These are phyloP conservation scores for Potorous gilbertii DNA, from an alignment of 2,797 vertebrate species.

Conservation along the genomic window DNA sequence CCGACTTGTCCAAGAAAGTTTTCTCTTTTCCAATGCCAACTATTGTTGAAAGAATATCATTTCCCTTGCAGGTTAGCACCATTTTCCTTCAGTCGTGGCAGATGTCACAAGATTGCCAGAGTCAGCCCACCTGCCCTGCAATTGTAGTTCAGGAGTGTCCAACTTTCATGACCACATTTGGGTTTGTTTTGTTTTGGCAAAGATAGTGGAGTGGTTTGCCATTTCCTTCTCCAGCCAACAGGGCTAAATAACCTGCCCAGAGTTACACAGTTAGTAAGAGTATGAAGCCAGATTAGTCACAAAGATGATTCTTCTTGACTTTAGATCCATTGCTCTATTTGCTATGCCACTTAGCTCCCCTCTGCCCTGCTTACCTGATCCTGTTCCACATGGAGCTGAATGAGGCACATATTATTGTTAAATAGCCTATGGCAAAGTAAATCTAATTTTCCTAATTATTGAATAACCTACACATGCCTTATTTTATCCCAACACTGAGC, in stretches of 20 bases:
- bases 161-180: background rate
- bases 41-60: background rate
- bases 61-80: background rate
- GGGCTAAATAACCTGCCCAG: background rate
- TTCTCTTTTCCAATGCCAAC: background rate
- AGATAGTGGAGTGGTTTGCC: background rate
- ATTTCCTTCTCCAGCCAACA: background rate
- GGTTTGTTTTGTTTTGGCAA: no score
- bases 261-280: background rate
- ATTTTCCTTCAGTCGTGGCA: background rate
- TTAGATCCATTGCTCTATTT: no score
- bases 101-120: background rate
- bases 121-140: background rate
- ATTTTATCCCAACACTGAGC: no score
- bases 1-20: background rate
- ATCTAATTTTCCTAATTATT: background rate
- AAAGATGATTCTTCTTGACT: background rate
- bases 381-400: background rate
- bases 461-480: no score
- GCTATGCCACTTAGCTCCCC: no score
- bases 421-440: background rate
- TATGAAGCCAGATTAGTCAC: background rate
- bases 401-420: background rate
- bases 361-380: background rate
- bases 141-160: no score